Evolutionary conservation across 1,140 invertebrate genomes (phyloP).

Genomic region (Trichonephila inaurata): DNA sequence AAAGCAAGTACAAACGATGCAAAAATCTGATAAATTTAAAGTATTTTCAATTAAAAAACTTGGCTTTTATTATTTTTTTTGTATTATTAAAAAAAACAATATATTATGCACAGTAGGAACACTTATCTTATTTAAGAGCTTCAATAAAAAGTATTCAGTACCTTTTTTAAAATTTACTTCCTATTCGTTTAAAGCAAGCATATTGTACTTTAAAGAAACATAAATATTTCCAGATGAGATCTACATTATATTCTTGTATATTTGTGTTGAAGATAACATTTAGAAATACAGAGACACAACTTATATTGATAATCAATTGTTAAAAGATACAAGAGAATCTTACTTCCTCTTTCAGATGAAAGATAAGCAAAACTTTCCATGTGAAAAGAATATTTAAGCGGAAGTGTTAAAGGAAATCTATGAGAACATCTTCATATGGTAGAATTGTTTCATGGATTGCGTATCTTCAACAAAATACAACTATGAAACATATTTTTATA

Average conservation of each 20-base stretch:
- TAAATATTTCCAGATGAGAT: not conserved
- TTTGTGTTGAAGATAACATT: not conserved
- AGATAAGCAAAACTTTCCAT: not conserved
- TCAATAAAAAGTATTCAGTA: too few relatives aligned
- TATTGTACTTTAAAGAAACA: not conserved
- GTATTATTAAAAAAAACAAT: too few relatives aligned
- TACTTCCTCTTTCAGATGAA: slow-evolving; percentile 1
- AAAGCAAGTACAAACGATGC: too few relatives aligned
- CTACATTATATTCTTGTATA: not conserved
- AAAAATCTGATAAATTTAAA: too few relatives aligned
- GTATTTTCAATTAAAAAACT: too few relatives aligned
- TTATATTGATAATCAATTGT: not conserved
- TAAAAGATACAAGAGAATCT: not conserved
- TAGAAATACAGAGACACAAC: not conserved
- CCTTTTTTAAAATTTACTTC: too few relatives aligned
- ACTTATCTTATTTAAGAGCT: too few relatives aligned
- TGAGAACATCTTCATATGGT: not conserved
- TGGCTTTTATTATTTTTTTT: too few relatives aligned
- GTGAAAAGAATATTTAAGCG: not conserved
- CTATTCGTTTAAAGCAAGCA: not conserved
- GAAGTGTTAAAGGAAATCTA: not conserved
- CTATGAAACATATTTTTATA: too few relatives aligned
- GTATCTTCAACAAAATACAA: too few relatives aligned
- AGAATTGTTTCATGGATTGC: not conserved
- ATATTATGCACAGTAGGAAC: too few relatives aligned